Conservation (phyloP, 2,797 vertebrate species). For the Mormyrus proboscirostris region DNA sequence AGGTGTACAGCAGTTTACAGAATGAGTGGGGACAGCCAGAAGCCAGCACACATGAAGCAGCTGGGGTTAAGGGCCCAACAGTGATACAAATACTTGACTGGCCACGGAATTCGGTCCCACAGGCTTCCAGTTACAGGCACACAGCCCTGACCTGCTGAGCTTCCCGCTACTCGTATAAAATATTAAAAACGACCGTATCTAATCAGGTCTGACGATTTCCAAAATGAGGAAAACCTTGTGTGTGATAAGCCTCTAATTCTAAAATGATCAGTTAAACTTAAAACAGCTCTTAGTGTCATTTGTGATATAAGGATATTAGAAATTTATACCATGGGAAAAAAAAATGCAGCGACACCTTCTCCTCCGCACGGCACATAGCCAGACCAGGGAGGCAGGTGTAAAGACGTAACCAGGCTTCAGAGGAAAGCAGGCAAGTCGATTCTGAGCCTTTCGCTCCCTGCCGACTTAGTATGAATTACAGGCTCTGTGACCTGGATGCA, state of each 20-base stretch:
- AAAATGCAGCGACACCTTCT: too few species aligned
- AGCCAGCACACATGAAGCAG: neutral
- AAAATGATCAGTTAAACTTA: neutral
- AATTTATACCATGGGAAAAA: neutral
- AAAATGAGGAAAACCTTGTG: neutral
- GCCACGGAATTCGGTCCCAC: neutral
- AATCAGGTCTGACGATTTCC: neutral
- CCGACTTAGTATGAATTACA: conserved; percentile 70
- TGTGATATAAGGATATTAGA: neutral
- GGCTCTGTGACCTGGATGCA: conserved; percentile 59
- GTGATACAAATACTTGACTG: neutral
- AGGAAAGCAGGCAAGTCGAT: neutral
- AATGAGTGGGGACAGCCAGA: neutral
- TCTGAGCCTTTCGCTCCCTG: conserved; percentile 41
- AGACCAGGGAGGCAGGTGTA: neutral
- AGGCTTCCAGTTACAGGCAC: neutral
- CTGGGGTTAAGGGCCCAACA: neutral
- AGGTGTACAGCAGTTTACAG: neutral
- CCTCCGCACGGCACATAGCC: neutral
- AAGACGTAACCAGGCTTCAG: neutral
- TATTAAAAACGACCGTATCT: neutral
- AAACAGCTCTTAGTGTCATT: neutral
- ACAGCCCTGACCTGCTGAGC: neutral
- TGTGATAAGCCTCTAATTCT: neutral
- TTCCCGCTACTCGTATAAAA: neutral